Evolutionary conservation across 2,113 vertebrate species (phyloP).

Genomic region (Diadophis punctatus): DNA sequence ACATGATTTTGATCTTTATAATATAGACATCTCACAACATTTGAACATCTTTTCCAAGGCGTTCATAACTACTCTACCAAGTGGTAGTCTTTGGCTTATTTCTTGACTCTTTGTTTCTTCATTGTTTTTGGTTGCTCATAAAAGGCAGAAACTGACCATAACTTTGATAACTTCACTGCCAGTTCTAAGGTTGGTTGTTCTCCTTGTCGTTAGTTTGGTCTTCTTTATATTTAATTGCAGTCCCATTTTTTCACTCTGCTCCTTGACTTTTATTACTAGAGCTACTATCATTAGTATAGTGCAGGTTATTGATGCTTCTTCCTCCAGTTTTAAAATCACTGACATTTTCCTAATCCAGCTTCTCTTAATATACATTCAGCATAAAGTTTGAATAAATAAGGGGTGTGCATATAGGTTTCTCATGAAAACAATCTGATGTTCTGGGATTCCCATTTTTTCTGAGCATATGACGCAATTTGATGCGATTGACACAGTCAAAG

Average conservation of each 20-base stretch:
- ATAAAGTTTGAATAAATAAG: no score
- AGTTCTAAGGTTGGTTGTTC: background rate
- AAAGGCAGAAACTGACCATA: background rate
- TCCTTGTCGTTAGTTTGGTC: background rate
- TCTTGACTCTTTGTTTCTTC: background rate
- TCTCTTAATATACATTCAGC: no score
- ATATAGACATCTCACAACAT: background rate
- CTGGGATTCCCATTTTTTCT: background rate
- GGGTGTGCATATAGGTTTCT: background rate
- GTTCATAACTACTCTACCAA: background rate
- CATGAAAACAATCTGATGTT: background rate
- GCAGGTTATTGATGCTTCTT: background rate
- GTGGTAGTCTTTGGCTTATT: background rate
- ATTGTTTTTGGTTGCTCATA: background rate
- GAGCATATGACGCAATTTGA: background rate
- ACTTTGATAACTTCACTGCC: background rate
- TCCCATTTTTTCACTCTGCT: background rate
- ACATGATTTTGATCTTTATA: background rate
- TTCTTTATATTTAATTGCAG: background rate
- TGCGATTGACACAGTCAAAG: background rate
- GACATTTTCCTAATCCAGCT: background rate
- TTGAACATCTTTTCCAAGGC: background rate
- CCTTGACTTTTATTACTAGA: background rate
- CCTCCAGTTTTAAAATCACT: background rate
- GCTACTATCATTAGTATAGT: background rate